Percentiles rank a stretch among this genome's conserved stretches.
Evolutionary conservation across 2,888 invertebrate species (phyloP).

Genomic region (Mechanitis messenoides): DNA sequence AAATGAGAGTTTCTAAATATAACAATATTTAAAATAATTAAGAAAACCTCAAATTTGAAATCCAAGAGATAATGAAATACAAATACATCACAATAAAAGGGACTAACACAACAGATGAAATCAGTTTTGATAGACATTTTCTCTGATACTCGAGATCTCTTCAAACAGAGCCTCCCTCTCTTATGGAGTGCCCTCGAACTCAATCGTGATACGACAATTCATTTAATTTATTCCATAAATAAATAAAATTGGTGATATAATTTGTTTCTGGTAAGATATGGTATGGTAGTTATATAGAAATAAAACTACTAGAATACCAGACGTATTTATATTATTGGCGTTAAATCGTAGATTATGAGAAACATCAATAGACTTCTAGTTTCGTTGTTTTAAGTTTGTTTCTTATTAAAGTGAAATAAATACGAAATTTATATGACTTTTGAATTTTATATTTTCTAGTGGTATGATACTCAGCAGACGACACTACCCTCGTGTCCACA

Average conservation of each 20-base stretch:
- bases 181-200: neutral
- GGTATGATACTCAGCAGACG: too few species aligned
- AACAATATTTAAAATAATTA: neutral
- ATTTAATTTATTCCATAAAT: slow-evolving; percentile 15
- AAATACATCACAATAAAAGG: slow-evolving; percentile 24
- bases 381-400: too few species aligned
- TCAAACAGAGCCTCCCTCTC: slow-evolving; percentile 15
- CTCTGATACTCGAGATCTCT: slow-evolving; percentile 10
- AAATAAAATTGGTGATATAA: slow-evolving; percentile 10
- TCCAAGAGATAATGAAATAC: slow-evolving; percentile 26
- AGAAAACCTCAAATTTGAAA: slow-evolving; percentile 1
- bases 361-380: too few species aligned
- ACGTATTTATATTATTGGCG: neutral
- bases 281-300: too few species aligned
- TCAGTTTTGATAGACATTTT: slow-evolving; percentile 23
- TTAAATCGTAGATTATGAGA: too few species aligned
- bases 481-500: too few species aligned
- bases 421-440: too few species aligned
- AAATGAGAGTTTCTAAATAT: too few species aligned
- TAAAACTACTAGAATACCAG: too few species aligned
- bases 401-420: too few species aligned
- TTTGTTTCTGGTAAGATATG: slow-evolving; percentile 1
- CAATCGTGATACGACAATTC: slow-evolving; percentile 10
- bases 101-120: slow-evolving; percentile 23
- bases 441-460: too few species aligned